These are phyloP conservation scores for Orthosia incerta DNA, from an alignment of 2,888 invertebrate species.

Conservation along the genomic window DNA sequence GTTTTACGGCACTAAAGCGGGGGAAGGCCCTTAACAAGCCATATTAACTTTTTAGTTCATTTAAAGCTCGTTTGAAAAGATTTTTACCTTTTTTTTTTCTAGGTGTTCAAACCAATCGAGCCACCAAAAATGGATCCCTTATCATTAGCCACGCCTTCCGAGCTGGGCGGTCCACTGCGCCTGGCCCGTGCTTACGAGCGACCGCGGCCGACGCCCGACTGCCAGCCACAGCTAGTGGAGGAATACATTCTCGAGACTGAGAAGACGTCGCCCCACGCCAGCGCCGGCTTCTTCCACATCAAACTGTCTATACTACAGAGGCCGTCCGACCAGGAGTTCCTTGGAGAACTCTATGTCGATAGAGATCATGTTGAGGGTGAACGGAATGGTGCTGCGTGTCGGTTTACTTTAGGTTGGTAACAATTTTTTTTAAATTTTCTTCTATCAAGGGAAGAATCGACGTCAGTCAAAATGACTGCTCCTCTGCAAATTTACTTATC, in stretches of 20 bases:
- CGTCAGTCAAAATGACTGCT: no score
- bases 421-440: no score
- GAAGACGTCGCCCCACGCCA: constrained; percentile 91
- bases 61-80: no score
- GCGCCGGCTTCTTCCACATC: constrained; percentile 94
- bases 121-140: constrained; percentile 92
- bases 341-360: constrained; percentile 97
- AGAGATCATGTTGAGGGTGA: constrained; percentile 95
- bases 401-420: constrained; percentile 92
- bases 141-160: constrained; percentile 90
- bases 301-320: constrained; percentile 96
- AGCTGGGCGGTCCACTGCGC: constrained; percentile 80
- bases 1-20: no score
- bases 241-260: constrained; percentile 97
- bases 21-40: no score
- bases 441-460: no score
- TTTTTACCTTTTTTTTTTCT: constrained; percentile 38
- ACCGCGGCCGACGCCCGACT: constrained; percentile 92
- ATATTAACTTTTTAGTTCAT: no score
- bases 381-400: constrained; percentile 95
- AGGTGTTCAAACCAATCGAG: constrained; percentile 92
- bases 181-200: constrained; percentile 91
- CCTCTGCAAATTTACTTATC: not conserved
- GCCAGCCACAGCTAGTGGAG: constrained; percentile 95
- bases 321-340: constrained; percentile 96